Conservation (phyloP, 35 echinoderm and acorn worm genomes). For the Acanthaster planci region DNA sequence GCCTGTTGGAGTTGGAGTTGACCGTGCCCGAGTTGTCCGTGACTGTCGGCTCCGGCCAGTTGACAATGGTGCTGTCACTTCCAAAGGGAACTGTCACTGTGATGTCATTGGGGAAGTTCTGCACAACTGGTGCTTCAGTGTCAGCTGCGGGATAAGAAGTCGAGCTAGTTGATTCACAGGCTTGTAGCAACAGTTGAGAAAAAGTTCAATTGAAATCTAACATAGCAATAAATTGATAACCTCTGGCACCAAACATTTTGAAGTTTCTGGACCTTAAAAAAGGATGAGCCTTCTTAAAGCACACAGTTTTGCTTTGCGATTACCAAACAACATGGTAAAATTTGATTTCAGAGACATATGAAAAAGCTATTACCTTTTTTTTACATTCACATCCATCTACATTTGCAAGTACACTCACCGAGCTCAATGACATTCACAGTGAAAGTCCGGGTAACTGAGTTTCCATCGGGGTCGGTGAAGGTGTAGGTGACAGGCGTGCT, state of each 20-base stretch:
- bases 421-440: slow-evolving; percentile 50
- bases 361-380: too few species aligned
- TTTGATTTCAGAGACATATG: too few species aligned
- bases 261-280: too few species aligned
- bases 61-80: neutral
- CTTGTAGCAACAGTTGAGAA: too few species aligned
- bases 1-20: neutral
- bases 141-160: neutral
- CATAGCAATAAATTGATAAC: too few species aligned
- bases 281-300: too few species aligned
- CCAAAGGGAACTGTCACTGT: slow-evolving; percentile 36
- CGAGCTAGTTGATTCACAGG: too few species aligned
- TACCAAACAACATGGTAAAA: too few species aligned
- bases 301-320: too few species aligned
- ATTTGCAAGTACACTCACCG: neutral
- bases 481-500: slow-evolving; percentile 55
- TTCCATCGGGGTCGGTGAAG: slow-evolving; percentile 55
- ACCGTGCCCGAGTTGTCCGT: slow-evolving; percentile 54
- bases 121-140: neutral
- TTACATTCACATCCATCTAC: too few species aligned
- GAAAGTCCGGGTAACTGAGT: slow-evolving; percentile 42
- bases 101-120: neutral
- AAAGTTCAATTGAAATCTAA: too few species aligned
- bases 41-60: slow-evolving; percentile 66
- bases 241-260: too few species aligned